Evolutionary conservation across 2,888 invertebrate species (phyloP).

Genomic region (Apodemia mormo): DNA sequence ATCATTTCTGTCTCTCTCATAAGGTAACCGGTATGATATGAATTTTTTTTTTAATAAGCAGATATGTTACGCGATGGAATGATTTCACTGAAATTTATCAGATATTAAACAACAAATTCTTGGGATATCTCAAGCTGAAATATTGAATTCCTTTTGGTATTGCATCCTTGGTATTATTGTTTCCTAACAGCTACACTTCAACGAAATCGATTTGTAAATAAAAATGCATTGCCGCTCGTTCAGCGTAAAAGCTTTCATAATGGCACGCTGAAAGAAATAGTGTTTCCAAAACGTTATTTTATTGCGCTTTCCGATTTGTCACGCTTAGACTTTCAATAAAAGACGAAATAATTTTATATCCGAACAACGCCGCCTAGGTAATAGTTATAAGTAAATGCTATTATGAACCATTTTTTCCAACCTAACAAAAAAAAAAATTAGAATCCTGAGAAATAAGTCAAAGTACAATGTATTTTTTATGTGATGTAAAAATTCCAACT

Average conservation of each 20-base stretch:
- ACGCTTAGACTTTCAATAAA: background rate
- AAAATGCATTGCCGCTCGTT: conserved; percentile 10
- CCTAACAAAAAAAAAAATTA: no score
- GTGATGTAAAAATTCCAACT: no score
- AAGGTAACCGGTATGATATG: no score
- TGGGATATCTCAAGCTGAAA: background rate
- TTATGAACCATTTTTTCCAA: no score
- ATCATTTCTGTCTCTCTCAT: no score
- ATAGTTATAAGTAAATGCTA: background rate
- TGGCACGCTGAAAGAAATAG: conserved; percentile 1
- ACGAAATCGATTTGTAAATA: conserved; percentile 12
- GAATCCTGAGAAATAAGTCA: no score
- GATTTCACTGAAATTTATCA: background rate
- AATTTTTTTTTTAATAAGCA: no score
- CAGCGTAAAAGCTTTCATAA: conserved; percentile 13
- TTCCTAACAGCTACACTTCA: conserved; percentile 10
- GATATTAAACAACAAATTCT: background rate
- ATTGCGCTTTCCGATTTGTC: conserved; percentile 6
- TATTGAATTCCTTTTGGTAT: conserved; percentile 7
- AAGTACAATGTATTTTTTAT: no score
- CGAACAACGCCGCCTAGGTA: background rate
- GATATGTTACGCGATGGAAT: background rate
- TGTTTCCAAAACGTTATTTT: conserved; percentile 13
- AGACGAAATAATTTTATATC: background rate
- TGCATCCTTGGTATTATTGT: conserved; percentile 7